Percentiles rank a stretch among this genome's conserved stretches.
phyloP scores from a whole-genome alignment of 2,888 invertebrate genomes.

The Pristionchus maxplancki region DNA sequence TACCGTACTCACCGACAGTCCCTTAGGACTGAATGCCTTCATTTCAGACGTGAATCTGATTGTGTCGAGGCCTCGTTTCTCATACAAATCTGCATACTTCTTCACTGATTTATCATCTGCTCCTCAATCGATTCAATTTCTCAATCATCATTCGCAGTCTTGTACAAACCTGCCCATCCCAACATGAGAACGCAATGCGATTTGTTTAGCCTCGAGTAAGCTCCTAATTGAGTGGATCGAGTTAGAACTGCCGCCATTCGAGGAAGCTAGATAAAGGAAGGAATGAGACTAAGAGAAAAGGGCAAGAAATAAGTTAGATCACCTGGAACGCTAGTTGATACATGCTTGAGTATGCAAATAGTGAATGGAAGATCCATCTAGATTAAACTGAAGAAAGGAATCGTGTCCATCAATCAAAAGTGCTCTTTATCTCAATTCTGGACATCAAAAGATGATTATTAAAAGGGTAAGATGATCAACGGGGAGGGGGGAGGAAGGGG shows the following conservation, averaged over 20 bases:
- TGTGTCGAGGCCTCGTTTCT: conserved; percentile 57
- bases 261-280: background rate
- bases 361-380: background rate
- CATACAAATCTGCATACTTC: conserved; percentile 64
- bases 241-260: conserved; percentile 12
- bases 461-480: background rate
- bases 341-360: background rate
- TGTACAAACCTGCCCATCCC: conserved; percentile 32
- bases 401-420: background rate
- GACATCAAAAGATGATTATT: background rate
- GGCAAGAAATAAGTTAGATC: background rate
- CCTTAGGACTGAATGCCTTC: conserved; percentile 41
- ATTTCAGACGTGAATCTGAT: conserved; percentile 21
- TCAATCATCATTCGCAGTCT: background rate
- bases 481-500: background rate
- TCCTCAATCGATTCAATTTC: conserved; percentile 43
- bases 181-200: conserved; percentile 30
- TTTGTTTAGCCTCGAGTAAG: conserved; percentile 1
- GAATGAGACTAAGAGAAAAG: background rate
- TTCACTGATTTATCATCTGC: conserved; percentile 61
- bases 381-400: background rate
- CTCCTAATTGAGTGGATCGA: background rate
- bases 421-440: conserved; percentile 24
- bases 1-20: background rate
- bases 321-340: background rate